phyloP scores from a whole-genome alignment of 1,140 invertebrate genomes.

The Conus ventricosus region DNA sequence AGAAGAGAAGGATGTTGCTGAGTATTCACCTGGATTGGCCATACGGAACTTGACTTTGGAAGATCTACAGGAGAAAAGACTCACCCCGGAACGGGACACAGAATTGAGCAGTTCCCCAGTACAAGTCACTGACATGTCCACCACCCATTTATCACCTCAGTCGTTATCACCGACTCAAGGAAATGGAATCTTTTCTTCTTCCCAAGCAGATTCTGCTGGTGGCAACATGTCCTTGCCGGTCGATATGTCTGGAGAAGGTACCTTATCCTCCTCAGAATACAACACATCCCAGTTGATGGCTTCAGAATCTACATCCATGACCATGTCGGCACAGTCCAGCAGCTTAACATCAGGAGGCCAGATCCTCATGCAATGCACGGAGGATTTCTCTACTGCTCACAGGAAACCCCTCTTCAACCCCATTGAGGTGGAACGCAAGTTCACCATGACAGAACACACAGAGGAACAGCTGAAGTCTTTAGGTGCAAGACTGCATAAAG shows the following conservation, averaged over 20 bases:
- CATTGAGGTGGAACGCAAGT: conserved; percentile 66
- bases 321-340: background rate
- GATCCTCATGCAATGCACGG: conserved; percentile 26
- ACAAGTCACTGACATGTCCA: background rate
- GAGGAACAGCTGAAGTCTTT: conserved; percentile 48
- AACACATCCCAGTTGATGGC: background rate
- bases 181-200: background rate
- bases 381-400: background rate
- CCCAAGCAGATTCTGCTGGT: background rate
- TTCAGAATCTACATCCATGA: background rate
- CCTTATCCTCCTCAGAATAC: background rate
- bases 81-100: conserved; percentile 10
- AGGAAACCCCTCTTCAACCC: conserved; percentile 23
- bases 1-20: conserved; percentile 30
- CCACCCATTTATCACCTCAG: background rate
- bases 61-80: conserved; percentile 36
- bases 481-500: conserved; percentile 52
- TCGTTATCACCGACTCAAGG: background rate
- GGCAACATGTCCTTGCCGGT: background rate
- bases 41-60: conserved; percentile 36
- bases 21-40: conserved; percentile 37
- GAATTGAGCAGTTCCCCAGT: background rate
- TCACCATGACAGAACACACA: conserved; percentile 51
- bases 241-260: background rate
- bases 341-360: conserved; percentile 18